These are phyloP conservation scores for Agrotis ipsilon DNA, from an alignment of 2,888 invertebrate genomes.

Conservation along the genomic window DNA sequence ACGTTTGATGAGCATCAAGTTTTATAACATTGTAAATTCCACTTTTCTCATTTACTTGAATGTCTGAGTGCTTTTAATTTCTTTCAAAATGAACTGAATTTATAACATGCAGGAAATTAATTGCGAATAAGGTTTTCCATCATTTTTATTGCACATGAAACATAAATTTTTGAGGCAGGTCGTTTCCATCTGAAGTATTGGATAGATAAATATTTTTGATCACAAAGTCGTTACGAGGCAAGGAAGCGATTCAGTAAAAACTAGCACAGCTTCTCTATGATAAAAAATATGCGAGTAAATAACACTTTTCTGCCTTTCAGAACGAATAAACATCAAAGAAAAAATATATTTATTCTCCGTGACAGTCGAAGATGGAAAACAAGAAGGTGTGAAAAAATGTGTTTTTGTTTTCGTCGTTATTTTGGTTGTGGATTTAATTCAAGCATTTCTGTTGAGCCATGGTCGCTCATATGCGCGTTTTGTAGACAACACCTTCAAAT, in stretches of 20 bases:
- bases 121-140: conserved; percentile 48
- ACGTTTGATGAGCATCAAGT: conserved; percentile 30
- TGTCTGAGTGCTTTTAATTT: conserved; percentile 27
- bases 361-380: not conserved
- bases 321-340: conserved; percentile 27
- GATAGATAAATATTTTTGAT: conserved; percentile 38
- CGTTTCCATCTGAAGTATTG: conserved; percentile 56
- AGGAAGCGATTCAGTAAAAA: conserved; percentile 22
- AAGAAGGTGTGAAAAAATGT: conserved; percentile 4
- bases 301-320: conserved; percentile 26
- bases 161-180: conserved; percentile 55
- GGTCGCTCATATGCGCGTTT: too few species aligned
- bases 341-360: conserved; percentile 2
- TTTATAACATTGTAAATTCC: conserved; percentile 46
- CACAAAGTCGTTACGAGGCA: conserved; percentile 5
- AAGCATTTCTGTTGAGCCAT: too few species aligned
- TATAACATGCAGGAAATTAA: conserved; percentile 37
- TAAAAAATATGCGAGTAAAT: conserved; percentile 7
- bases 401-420: not conserved
- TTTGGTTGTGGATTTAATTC: not conserved
- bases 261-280: not conserved
- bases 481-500: too few species aligned
- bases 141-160: conserved; percentile 57
- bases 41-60: conserved; percentile 14
- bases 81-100: conserved; percentile 23